Percentiles rank a stretch among this genome's conserved stretches.
Evolutionary conservation across 2,113 vertebrate genomes (phyloP).

Genomic region (Scalopus aquaticus): DNA sequence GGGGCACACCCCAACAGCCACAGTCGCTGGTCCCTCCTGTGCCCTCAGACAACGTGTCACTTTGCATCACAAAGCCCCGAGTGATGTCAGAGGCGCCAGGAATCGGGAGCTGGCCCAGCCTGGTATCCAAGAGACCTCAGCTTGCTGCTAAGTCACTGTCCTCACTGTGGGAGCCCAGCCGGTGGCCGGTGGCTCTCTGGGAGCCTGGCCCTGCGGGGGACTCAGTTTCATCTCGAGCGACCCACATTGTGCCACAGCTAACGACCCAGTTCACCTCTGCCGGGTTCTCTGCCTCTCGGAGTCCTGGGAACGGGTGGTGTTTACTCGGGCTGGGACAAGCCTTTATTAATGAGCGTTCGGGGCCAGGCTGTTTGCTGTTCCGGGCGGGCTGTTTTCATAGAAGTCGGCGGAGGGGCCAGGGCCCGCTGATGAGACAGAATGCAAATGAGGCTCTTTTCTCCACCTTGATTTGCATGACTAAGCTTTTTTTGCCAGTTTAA

Average conservation of each 20-base stretch:
- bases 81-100: slow-evolving; percentile 63
- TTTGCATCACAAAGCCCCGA: slow-evolving; percentile 65
- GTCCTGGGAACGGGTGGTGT: slow-evolving; percentile 88
- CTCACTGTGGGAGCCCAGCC: slow-evolving; percentile 87
- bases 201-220: slow-evolving; percentile 81
- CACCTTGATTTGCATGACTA: slow-evolving; percentile 85
- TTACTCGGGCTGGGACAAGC: slow-evolving; percentile 83
- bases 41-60: not conserved
- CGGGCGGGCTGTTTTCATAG: slow-evolving; percentile 82
- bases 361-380: slow-evolving; percentile 79
- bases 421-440: slow-evolving; percentile 79
- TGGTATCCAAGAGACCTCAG: slow-evolving; percentile 84
- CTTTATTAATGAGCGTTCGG: slow-evolving; percentile 83
- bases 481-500: slow-evolving; percentile 79
- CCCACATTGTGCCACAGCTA: slow-evolving; percentile 83
- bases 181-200: slow-evolving; percentile 81
- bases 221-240: slow-evolving; percentile 84
- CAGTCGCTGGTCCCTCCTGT: not conserved
- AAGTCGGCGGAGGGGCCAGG: slow-evolving; percentile 82
- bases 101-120: slow-evolving; percentile 65
- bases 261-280: slow-evolving; percentile 86
- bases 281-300: slow-evolving; percentile 82
- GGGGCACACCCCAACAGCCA: not conserved
- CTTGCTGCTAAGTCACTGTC: slow-evolving; percentile 80
- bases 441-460: slow-evolving; percentile 83